Conservation (phyloP, 1,140 invertebrate species). For the Luehdorfia chinensis region DNA sequence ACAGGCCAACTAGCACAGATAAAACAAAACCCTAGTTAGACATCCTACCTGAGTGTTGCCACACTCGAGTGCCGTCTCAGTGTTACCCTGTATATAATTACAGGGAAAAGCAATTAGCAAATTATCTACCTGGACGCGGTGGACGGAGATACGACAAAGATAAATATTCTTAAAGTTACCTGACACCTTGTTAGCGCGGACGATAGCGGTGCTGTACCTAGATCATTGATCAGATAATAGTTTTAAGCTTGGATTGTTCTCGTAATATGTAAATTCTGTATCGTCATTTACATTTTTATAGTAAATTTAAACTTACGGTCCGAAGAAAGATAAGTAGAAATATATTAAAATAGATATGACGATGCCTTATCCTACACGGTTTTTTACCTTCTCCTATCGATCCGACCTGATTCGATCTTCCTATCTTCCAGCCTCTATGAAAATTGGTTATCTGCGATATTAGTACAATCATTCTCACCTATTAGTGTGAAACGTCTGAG, state of each 20-base stretch:
- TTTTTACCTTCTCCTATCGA: too few relatives aligned
- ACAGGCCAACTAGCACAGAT: slow-evolving; percentile 6
- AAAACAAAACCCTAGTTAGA: slow-evolving; percentile 13
- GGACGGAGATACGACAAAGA: slow-evolving; percentile 41
- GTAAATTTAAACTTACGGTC: too few relatives aligned
- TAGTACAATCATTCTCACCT: too few relatives aligned
- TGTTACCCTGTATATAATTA: slow-evolving; percentile 48
- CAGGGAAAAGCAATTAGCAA: slow-evolving; percentile 65
- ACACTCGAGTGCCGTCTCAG: slow-evolving; percentile 20
- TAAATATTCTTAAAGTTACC: slow-evolving; percentile 50
- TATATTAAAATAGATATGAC: too few relatives aligned
- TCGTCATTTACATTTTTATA: slow-evolving; percentile 3
- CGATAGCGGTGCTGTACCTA: not conserved
- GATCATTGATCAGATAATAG: not conserved
- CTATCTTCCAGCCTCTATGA: too few relatives aligned
- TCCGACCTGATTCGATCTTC: too few relatives aligned
- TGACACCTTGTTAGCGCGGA: slow-evolving; percentile 48
- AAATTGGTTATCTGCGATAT: too few relatives aligned
- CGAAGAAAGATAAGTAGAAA: too few relatives aligned
- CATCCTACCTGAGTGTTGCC: slow-evolving; percentile 18
- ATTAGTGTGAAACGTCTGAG: too few relatives aligned
- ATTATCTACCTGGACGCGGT: slow-evolving; percentile 41
- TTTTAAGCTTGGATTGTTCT: slow-evolving; percentile 8
- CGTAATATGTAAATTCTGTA: slow-evolving; percentile 6
- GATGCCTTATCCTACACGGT: too few relatives aligned